Conservation (phyloP, 2,797 vertebrate genomes). For the Anabas testudineus region DNA sequence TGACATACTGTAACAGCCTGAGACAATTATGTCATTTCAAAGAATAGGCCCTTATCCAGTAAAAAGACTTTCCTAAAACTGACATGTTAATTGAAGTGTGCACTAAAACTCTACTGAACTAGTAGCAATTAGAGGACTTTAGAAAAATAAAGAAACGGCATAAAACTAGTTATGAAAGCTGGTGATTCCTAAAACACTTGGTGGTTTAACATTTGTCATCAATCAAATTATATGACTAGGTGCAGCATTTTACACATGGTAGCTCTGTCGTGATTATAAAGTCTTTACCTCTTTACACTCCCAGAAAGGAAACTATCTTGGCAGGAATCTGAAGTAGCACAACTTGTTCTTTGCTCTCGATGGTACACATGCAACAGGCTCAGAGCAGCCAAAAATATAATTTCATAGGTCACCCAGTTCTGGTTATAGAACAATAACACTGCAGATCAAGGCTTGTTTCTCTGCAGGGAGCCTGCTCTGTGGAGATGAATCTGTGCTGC, state of each 20-base stretch:
- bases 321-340: constrained; percentile 74
- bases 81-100: neutral
- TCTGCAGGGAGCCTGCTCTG: constrained; percentile 37
- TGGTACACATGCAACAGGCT: constrained; percentile 70
- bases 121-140: neutral
- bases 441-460: constrained; percentile 54
- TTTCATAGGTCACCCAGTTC: constrained; percentile 82
- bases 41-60: constrained; percentile 19
- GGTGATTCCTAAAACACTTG: too few species aligned
- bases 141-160: too few species aligned
- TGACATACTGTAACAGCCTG: constrained; percentile 37
- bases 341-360: constrained; percentile 62
- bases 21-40: constrained; percentile 44
- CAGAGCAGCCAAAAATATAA: constrained; percentile 76
- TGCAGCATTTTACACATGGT: neutral
- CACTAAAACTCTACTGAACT: constrained; percentile 2
- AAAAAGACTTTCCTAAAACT: constrained; percentile 20
- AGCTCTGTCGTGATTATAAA: neutral
- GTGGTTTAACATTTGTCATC: neutral
- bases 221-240: neutral
- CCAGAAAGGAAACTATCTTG: constrained; percentile 37
- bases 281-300: constrained; percentile 16
- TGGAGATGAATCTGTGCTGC: constrained; percentile 26
- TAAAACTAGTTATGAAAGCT: too few species aligned
- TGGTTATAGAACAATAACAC: constrained; percentile 64